A percentile compares a stretch with the other conserved stretches of the same genome.
These are phyloP conservation scores for Elegia similella DNA, from an alignment of 2,888 invertebrate species.

Conservation along the genomic window DNA sequence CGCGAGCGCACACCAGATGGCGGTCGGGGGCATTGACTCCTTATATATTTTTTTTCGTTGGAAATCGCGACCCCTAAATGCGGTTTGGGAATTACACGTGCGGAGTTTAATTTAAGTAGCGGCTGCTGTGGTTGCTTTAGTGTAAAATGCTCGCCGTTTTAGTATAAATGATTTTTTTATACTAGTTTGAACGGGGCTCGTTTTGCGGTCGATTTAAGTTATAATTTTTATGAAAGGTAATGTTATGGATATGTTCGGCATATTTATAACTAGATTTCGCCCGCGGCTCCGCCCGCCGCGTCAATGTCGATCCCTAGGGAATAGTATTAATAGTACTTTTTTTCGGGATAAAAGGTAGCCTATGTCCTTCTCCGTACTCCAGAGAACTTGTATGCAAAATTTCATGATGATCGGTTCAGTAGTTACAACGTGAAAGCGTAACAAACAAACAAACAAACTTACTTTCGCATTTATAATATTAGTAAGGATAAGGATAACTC, in stretches of 20 bases:
- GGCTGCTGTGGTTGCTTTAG: slow-evolving; percentile 37
- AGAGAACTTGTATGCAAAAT: too few species aligned
- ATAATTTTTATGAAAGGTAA: not conserved
- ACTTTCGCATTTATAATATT: too few species aligned
- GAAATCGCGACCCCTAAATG: slow-evolving; percentile 72
- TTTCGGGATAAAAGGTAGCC: too few species aligned
- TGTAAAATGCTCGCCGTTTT: slow-evolving; percentile 27
- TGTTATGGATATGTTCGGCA: not conserved
- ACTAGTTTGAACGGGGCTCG: not conserved
- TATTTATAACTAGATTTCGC: too few species aligned
- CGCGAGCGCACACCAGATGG: slow-evolving; percentile 71
- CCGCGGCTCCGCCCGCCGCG: too few species aligned
- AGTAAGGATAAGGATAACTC: too few species aligned
- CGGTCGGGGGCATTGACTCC: slow-evolving; percentile 69
- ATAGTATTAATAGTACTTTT: too few species aligned
- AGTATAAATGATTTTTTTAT: slow-evolving; percentile 20
- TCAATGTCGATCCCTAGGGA: too few species aligned
- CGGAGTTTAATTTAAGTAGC: slow-evolving; percentile 51
- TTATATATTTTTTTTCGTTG: slow-evolving; percentile 55
- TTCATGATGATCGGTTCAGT: too few species aligned
- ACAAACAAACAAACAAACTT: too few species aligned
- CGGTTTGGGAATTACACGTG: slow-evolving; percentile 57
- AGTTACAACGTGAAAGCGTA: too few species aligned
- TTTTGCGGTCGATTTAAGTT: slow-evolving; percentile 13
- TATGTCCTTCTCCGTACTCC: too few species aligned